These are phyloP conservation scores for Hemicrepidius hirtus DNA, from an alignment of 2,888 invertebrate species.

Conservation along the genomic window DNA sequence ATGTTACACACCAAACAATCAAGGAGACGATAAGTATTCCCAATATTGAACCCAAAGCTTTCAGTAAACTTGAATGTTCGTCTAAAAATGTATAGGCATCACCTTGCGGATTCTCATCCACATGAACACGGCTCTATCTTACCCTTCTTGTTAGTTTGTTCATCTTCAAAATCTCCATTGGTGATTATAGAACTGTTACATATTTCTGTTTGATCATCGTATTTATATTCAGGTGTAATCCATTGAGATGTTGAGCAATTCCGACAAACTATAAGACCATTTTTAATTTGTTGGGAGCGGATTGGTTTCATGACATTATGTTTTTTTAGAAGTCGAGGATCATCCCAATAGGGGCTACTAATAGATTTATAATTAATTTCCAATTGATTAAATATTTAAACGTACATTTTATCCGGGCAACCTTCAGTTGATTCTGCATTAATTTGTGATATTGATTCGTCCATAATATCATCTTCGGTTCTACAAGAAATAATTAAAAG, in stretches of 20 bases:
- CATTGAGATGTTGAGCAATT: neutral
- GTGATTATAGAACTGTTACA: neutral
- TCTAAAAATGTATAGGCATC: no score
- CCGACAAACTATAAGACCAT: neutral
- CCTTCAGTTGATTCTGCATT: no score
- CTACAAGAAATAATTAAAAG: no score
- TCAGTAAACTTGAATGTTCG: neutral
- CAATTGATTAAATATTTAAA: neutral
- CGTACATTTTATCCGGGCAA: neutral
- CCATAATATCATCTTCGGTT: no score
- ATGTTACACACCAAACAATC: neutral
- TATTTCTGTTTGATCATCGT: neutral
- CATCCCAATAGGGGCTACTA: conserved; percentile 22
- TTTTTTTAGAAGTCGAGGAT: conserved; percentile 5
- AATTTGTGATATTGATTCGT: no score
- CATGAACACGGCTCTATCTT: no score
- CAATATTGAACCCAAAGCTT: neutral
- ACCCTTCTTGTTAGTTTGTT: no score
- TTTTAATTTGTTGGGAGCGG: neutral
- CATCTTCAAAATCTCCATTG: no score
- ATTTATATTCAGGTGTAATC: neutral
- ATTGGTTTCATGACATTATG: neutral
- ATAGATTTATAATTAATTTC: neutral
- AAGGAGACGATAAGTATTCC: neutral
- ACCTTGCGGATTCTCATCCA: no score